Percentiles rank a stretch among this genome's conserved stretches.
Evolutionary conservation across 1,140 invertebrate genomes (phyloP).

Genomic region (Zaprionus ghesquierei): DNA sequence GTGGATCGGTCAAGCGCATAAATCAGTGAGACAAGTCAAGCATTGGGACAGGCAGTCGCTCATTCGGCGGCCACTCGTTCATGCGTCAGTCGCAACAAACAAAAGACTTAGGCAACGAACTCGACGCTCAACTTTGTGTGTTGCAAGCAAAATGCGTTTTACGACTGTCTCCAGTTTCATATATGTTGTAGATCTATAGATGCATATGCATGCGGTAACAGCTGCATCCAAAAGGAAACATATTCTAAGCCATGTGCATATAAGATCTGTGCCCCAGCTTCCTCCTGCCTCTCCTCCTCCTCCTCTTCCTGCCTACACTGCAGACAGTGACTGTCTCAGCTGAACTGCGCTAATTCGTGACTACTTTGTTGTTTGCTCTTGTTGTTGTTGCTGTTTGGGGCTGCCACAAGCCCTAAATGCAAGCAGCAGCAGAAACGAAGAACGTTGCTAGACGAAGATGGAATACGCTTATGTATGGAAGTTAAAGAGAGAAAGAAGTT

Average conservation of each 20-base stretch:
- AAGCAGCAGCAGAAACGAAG: slow-evolving; percentile 18
- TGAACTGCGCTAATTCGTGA: slow-evolving; percentile 77
- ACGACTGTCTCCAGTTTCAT: background rate
- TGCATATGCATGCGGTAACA: slow-evolving; percentile 57
- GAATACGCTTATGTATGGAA: slow-evolving; percentile 3
- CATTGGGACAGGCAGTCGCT: slow-evolving; percentile 38
- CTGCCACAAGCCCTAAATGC: slow-evolving; percentile 33
- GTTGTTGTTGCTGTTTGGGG: slow-evolving; percentile 9
- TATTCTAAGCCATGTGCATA: slow-evolving; percentile 63
- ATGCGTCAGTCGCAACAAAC: slow-evolving; percentile 66
- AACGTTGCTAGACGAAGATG: slow-evolving; percentile 5
- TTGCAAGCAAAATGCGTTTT: slow-evolving; percentile 72
- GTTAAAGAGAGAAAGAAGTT: background rate
- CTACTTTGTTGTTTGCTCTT: slow-evolving; percentile 60
- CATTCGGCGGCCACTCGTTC: slow-evolving; percentile 61
- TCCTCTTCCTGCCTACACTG: background rate
- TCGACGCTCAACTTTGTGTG: slow-evolving; percentile 18
- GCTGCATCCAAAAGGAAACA: slow-evolving; percentile 52
- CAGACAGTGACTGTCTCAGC: slow-evolving; percentile 20
- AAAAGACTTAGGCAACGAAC: slow-evolving; percentile 79
- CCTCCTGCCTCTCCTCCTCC: background rate
- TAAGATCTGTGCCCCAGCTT: background rate
- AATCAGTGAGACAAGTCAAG: slow-evolving; percentile 55
- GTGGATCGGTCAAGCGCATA: slow-evolving; percentile 64
- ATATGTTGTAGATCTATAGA: background rate